A percentile compares a stretch with the other conserved stretches of the same genome.
phyloP scores from a whole-genome alignment of 2,888 invertebrate species.

The Nomada lathburiana region DNA sequence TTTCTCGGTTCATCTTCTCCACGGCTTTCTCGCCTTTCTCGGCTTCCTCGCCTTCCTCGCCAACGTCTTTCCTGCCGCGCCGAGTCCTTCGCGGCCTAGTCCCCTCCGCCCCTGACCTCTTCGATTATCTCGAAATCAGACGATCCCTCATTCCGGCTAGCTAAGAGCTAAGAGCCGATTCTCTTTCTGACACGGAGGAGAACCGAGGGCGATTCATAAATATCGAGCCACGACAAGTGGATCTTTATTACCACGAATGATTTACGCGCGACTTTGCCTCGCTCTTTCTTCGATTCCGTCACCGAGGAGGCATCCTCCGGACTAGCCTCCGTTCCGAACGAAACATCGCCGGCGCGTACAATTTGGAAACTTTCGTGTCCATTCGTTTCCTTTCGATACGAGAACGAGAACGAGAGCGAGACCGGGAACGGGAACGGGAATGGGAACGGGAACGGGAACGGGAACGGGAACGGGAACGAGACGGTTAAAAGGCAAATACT shows the following conservation, averaged over 20 bases:
- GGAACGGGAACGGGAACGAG: no score
- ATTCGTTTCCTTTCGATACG: background rate
- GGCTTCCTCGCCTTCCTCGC: conserved; percentile 39
- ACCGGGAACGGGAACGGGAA: no score
- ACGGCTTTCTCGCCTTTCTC: conserved; percentile 46
- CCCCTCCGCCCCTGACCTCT: conserved; percentile 74
- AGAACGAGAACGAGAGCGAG: no score
- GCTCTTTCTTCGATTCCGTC: conserved; percentile 70
- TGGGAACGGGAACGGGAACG: background rate
- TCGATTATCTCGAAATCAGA: conserved; percentile 77
- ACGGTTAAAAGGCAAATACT: conserved; percentile 54
- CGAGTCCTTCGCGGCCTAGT: conserved; percentile 68
- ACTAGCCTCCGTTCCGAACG: background rate
- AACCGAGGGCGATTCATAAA: conserved; percentile 73
- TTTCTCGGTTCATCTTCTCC: conserved; percentile 54
- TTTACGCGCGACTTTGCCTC: conserved; percentile 65
- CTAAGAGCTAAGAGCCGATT: conserved; percentile 72
- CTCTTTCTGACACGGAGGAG: conserved; percentile 64
- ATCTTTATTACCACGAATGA: conserved; percentile 72
- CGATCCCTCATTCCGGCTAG: conserved; percentile 72
- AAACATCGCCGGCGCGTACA: background rate
- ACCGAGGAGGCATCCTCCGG: conserved; percentile 46
- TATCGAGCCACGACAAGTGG: conserved; percentile 72
- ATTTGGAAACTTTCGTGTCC: conserved; percentile 4
- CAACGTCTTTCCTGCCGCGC: conserved; percentile 51